phyloP scores from a whole-genome alignment of 1,140 invertebrate species.

The Drosophila erecta region DNA sequence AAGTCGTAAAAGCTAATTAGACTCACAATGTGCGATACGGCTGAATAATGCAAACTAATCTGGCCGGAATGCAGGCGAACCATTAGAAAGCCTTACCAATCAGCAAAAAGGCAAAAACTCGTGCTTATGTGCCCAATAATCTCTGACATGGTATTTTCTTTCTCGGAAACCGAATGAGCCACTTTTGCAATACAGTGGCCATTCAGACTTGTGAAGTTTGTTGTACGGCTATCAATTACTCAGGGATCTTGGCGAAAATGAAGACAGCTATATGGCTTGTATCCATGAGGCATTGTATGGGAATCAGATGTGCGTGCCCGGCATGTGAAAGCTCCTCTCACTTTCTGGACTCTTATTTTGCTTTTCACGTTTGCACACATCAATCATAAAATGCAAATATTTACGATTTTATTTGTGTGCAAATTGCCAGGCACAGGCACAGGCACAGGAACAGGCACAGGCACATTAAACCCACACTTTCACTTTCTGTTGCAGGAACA shows the following conservation, averaged over 20 bases:
- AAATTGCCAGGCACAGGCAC: slow-evolving; percentile 46
- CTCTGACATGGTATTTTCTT: slow-evolving; percentile 8
- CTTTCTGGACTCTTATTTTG: slow-evolving; percentile 37
- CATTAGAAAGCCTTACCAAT: slow-evolving; percentile 50
- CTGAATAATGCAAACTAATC: slow-evolving; percentile 79
- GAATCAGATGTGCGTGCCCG: slow-evolving; percentile 60
- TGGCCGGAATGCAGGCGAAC: slow-evolving; percentile 47
- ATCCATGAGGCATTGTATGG: slow-evolving; percentile 17
- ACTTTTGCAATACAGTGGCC: slow-evolving; percentile 1
- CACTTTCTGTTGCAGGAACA: slow-evolving; percentile 62
- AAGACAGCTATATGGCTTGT: not conserved
- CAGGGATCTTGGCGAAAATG: slow-evolving; percentile 18
- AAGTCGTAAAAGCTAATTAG: slow-evolving; percentile 83
- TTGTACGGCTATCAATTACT: slow-evolving; percentile 44
- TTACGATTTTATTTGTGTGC: slow-evolving; percentile 78
- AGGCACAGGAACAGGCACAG: slow-evolving; percentile 22
- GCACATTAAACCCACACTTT: slow-evolving; percentile 45
- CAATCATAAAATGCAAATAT: slow-evolving; percentile 84
- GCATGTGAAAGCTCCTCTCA: slow-evolving; percentile 48
- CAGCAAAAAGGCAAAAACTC: slow-evolving; percentile 26
- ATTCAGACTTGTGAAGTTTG: slow-evolving; percentile 21
- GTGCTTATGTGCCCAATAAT: slow-evolving; percentile 25
- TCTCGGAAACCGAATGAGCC: not conserved
- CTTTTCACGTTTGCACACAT: slow-evolving; percentile 58
- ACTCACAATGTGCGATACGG: slow-evolving; percentile 66